These are phyloP conservation scores for Keiferia lycopersicella DNA, from an alignment of 2,888 invertebrate species.

Conservation along the genomic window DNA sequence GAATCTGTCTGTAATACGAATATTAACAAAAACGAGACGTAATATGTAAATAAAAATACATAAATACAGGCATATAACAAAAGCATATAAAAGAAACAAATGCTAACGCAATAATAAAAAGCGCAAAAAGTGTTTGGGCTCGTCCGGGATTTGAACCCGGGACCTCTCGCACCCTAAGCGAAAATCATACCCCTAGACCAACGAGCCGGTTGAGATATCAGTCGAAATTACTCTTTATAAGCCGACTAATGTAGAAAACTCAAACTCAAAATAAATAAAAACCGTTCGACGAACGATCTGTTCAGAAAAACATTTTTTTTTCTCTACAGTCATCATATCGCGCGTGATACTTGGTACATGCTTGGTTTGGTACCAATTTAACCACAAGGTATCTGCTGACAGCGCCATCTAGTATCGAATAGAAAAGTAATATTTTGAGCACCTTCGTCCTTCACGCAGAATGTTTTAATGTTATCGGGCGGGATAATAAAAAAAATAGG, in stretches of 20 bases:
- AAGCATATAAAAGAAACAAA: conserved; percentile 21
- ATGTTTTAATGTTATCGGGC: too few species aligned
- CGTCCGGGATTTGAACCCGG: conserved; percentile 83
- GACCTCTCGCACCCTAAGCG: conserved; percentile 82
- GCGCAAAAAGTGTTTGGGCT: conserved; percentile 59
- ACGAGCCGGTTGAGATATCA: conserved; percentile 59
- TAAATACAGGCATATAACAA: conserved; percentile 2
- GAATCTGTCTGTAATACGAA: too few species aligned
- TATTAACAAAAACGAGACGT: too few species aligned
- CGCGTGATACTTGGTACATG: too few species aligned
- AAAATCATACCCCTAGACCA: conserved; percentile 83
- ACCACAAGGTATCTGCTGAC: background rate
- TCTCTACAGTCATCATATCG: too few species aligned
- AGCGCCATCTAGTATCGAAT: conserved; percentile 50
- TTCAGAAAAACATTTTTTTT: too few species aligned
- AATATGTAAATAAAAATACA: background rate
- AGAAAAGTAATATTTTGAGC: conserved; percentile 32
- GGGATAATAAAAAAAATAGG: too few species aligned
- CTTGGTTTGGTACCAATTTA: too few species aligned
- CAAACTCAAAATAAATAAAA: background rate
- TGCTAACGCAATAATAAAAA: too few species aligned
- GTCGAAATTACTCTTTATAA: background rate
- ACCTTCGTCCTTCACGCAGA: too few species aligned
- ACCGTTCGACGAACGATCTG: too few species aligned
- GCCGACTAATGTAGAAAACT: background rate